Percentiles rank a stretch among this genome's conserved stretches.
These are phyloP conservation scores for Napeogenes inachia DNA, from an alignment of 2,888 invertebrate genomes.

Conservation along the genomic window DNA sequence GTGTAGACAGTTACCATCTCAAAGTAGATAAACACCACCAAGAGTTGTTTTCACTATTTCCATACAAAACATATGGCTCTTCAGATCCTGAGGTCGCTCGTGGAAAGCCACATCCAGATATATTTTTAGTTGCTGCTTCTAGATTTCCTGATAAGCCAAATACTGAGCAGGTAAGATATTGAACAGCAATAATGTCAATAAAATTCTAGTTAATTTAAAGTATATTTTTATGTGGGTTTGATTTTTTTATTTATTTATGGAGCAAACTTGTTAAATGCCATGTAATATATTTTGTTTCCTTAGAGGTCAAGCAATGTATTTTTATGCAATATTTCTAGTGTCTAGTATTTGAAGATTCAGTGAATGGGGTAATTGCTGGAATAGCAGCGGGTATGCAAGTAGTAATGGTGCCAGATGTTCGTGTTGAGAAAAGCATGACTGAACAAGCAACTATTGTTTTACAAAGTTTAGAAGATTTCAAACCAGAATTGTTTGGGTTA, in stretches of 20 bases:
- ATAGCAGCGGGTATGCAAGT: constrained; percentile 90
- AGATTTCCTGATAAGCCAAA: constrained; percentile 82
- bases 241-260: too few relatives aligned
- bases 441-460: constrained; percentile 82
- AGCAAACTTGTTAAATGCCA: too few relatives aligned
- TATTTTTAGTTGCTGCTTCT: constrained; percentile 86
- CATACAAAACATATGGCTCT: constrained; percentile 87
- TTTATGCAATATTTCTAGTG: constrained; percentile 70
- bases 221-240: neutral
- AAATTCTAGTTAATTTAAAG: constrained; percentile 3
- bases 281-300: too few relatives aligned
- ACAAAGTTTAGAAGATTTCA: constrained; percentile 84
- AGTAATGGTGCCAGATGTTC: constrained; percentile 87
- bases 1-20: constrained; percentile 81
- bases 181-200: neutral
- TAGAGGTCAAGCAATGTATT: too few relatives aligned
- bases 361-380: constrained; percentile 90
- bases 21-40: constrained; percentile 82
- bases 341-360: constrained; percentile 94
- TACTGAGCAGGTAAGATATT: constrained; percentile 66
- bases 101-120: constrained; percentile 93
- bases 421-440: constrained; percentile 47
- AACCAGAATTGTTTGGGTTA: constrained; percentile 90
- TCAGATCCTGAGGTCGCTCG: constrained; percentile 89
- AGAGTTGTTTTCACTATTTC: constrained; percentile 81